Base-by-base conservation (phyloP, 2,888 invertebrate species). In the Troides helena region DNA sequence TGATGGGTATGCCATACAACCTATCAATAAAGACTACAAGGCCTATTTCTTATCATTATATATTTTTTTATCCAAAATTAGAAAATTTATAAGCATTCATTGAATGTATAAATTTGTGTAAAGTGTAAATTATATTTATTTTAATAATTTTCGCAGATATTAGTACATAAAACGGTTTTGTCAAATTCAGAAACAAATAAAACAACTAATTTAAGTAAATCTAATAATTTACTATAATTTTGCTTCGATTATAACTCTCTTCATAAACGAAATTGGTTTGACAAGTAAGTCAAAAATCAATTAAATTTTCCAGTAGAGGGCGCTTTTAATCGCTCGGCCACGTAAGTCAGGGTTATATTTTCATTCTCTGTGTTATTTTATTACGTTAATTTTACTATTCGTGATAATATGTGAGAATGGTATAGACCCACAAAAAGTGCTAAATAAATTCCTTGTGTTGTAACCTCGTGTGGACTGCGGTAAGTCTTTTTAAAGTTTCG, bases 291-390 rank as follows among this genome's bases (percentile, higher is more conserved):
- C 88, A 87, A 86, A 86, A 87, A 87, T 86, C 85, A 84, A 86
- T 87, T 82, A 74, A 68, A 73, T 71, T 65, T 69, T 72, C 73
- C 76, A 72, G 77, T 82, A 92, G 92, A 90, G 89, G 91, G 90
- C 92, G 91, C 90, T 89, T 78, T 79, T 81, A 84, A 85, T 89
- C 85, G 86, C 87, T 87, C 91, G 85, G 92, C 92, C 92, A 92
- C 92, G 92, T 92, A 92, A 91, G 92, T 90, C 90, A 87, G 89
- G 91, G 88, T 90, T 86, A 89, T 89, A 89, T 89, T 90, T 89
- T 90, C 85, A 84, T 86, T 85, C 84, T 81, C 82, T 84, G 83
- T 81, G 83, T 80, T 84, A 83, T 80, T 87, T 83, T 86, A 85
- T 84, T 85, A 83, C 82, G 81, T 83, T 87, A 81, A 80, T 85